A percentile compares a stretch with the other conserved stretches of the same genome.
phyloP scores from a whole-genome alignment of 30 jellyfish, hydroid and myxozoan genomes.

The Euphysa ruthae region DNA sequence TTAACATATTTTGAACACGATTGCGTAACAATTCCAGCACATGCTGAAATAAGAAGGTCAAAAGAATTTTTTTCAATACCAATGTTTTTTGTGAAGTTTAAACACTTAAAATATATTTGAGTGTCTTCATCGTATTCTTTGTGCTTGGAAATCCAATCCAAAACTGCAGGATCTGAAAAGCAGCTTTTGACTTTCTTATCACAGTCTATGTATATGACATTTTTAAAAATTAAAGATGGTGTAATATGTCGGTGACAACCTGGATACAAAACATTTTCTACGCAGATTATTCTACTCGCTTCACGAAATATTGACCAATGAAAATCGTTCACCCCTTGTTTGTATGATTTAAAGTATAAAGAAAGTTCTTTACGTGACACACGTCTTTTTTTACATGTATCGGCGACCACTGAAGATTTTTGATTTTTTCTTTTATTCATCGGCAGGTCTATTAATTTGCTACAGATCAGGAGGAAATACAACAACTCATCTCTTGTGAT shows the following conservation, averaged over 20 bases:
- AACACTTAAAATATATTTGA: slow-evolving; percentile 40
- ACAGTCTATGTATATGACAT: slow-evolving; percentile 57
- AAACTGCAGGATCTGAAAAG: slow-evolving; percentile 32
- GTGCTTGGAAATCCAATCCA: slow-evolving; percentile 43
- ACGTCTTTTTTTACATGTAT: too few relatives aligned
- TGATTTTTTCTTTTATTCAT: too few relatives aligned
- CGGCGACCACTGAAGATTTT: too few relatives aligned
- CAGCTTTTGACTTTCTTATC: slow-evolving; percentile 25
- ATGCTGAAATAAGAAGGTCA: slow-evolving; percentile 50
- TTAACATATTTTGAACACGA: slow-evolving; percentile 57
- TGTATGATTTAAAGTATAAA: slow-evolving; percentile 41
- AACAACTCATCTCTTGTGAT: too few relatives aligned
- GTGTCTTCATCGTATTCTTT: slow-evolving; percentile 48
- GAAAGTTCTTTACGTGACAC: background rate
- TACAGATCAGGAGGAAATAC: too few relatives aligned
- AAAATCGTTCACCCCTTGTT: slow-evolving; percentile 57
- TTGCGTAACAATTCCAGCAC: slow-evolving; percentile 71
- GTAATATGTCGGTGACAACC: slow-evolving; percentile 84
- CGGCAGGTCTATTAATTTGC: too few relatives aligned
- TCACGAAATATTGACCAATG: slow-evolving; percentile 52
- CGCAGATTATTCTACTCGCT: slow-evolving; percentile 14
- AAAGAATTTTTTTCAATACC: slow-evolving; percentile 49
- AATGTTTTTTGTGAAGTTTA: slow-evolving; percentile 42
- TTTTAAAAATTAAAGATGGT: slow-evolving; percentile 45
- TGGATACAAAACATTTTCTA: slow-evolving; percentile 54